A percentile compares a stretch with the other conserved stretches of the same genome.
Conservation (phyloP, 2,888 invertebrate species). For the Epiblema foenella region DNA sequence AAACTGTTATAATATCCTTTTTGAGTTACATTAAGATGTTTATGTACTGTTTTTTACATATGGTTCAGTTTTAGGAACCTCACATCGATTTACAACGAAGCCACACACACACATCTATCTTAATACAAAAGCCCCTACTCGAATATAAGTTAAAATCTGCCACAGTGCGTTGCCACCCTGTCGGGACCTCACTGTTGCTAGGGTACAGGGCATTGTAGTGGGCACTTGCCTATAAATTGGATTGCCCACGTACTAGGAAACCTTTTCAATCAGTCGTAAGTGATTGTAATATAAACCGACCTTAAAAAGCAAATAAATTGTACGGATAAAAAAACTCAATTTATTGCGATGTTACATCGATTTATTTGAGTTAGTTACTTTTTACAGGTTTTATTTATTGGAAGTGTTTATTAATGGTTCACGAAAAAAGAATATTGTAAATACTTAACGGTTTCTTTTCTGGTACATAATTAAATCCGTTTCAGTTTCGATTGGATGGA, state of each 20-base stretch:
- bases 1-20: no score
- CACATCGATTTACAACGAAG: no score
- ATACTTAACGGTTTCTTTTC: no score
- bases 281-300: conserved; percentile 39
- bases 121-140: background rate
- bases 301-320: conserved; percentile 40
- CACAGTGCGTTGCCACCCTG: background rate
- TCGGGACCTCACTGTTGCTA: background rate
- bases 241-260: conserved; percentile 25
- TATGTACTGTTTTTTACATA: no score
- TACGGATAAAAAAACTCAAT: conserved; percentile 13
- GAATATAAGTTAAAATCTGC: background rate
- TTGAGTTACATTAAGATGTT: no score
- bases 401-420: background rate
- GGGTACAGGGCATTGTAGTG: conserved; percentile 23
- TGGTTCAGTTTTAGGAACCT: no score
- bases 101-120: background rate
- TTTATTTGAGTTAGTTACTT: background rate
- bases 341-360: background rate
- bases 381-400: background rate
- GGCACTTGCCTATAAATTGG: conserved; percentile 27
- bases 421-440: background rate
- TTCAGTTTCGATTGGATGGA: no score
- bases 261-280: conserved; percentile 35
- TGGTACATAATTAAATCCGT: no score